Percentiles rank a stretch among this genome's conserved stretches.
Evolutionary conservation across 2,888 invertebrate species (phyloP).

Genomic region (Drosophila fungiperda): DNA sequence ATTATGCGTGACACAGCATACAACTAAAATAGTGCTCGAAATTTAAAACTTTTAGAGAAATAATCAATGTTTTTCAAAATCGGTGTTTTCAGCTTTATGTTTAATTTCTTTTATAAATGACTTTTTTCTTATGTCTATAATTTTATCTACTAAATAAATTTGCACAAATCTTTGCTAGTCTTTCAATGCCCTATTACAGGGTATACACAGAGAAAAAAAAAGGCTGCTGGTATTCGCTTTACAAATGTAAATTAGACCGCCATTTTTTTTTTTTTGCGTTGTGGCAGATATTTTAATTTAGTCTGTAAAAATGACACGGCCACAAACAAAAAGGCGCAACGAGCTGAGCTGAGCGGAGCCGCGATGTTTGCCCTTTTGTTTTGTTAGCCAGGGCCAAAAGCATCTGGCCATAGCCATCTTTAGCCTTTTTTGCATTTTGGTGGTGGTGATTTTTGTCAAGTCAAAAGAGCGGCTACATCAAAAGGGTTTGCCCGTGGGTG

Average conservation of each 20-base stretch:
- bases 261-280: conserved; percentile 61
- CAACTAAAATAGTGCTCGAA: background rate
- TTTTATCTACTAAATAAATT: background rate
- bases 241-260: conserved; percentile 82
- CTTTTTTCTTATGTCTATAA: background rate
- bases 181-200: background rate
- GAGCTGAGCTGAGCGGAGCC: conserved; percentile 10
- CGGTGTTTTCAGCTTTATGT: background rate
- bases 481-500: conserved; percentile 69
- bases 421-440: conserved; percentile 43
- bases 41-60: background rate
- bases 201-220: conserved; percentile 27
- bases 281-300: conserved; percentile 80
- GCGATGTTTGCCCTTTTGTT: conserved; percentile 66
- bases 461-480: conserved; percentile 75
- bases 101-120: background rate
- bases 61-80: background rate
- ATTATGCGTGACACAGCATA: background rate
- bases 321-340: conserved; percentile 69
- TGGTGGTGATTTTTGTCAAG: conserved; percentile 63
- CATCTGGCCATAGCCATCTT: conserved; percentile 63
- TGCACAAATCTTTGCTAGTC: background rate
- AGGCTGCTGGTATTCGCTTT: conserved; percentile 72
- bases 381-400: conserved; percentile 56
- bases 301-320: conserved; percentile 82